phyloP scores from a whole-genome alignment of 2,888 invertebrate species.

The Diabrotica balteata region DNA sequence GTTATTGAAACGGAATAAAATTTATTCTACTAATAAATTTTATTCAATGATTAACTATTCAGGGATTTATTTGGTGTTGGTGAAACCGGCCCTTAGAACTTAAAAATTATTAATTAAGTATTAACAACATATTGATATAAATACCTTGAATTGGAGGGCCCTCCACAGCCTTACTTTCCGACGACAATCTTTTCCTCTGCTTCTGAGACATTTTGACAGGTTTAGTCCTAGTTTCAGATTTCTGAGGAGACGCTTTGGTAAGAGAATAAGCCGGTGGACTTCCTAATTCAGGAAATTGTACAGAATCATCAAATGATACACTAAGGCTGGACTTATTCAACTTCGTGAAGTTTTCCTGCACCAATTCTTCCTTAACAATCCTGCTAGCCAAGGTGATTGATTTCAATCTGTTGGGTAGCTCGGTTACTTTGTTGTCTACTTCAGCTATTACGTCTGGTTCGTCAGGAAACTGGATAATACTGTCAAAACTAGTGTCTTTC shows the following conservation, averaged over 20 bases:
- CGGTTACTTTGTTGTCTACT: constrained; percentile 10
- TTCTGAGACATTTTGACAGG: constrained; percentile 69
- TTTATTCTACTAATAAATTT: too few relatives aligned
- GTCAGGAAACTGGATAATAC: constrained; percentile 42
- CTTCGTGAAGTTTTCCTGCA: constrained; percentile 42
- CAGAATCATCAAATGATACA: constrained; percentile 38
- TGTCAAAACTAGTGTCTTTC: constrained; percentile 29
- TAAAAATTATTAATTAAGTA: not conserved
- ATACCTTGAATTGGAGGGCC: constrained; percentile 30
- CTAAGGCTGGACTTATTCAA: constrained; percentile 33
- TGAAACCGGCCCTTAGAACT: too few relatives aligned
- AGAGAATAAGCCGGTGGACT: constrained; percentile 40
- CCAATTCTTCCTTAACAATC: constrained; percentile 43
- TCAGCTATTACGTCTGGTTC: constrained; percentile 28
- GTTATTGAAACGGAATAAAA: too few relatives aligned
- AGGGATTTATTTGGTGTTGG: too few relatives aligned
- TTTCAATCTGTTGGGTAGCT: constrained; percentile 42
- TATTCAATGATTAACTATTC: too few relatives aligned
- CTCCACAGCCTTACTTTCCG: constrained; percentile 56
- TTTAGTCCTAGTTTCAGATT: constrained; percentile 50
- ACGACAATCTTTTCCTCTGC: constrained; percentile 67
- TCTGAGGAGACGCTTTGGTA: constrained; percentile 39
- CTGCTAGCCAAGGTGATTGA: constrained; percentile 50
- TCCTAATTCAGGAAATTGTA: constrained; percentile 55
- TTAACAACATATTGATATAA: not conserved